Percentiles rank a stretch among this genome's conserved stretches.
These are phyloP conservation scores for Hypanus sabinus DNA, from an alignment of 2,113 vertebrate genomes.

Conservation along the genomic window DNA sequence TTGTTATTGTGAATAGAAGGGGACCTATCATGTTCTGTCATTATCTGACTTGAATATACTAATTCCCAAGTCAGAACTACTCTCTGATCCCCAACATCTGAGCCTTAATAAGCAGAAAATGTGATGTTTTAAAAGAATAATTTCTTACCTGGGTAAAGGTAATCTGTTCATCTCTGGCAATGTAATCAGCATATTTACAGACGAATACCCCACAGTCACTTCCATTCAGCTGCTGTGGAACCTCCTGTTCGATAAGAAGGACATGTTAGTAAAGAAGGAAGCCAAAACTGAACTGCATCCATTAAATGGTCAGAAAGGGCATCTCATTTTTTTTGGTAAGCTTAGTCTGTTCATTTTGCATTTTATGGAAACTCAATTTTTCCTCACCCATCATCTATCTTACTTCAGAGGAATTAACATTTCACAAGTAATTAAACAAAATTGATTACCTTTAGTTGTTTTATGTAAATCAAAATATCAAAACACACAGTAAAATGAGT, in stretches of 20 bases:
- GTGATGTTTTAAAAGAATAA: neutral
- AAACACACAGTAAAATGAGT: too few relatives aligned
- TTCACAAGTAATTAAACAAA: neutral
- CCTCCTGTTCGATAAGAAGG: slow-evolving; percentile 60
- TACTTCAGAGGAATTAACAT: neutral
- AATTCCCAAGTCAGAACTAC: neutral
- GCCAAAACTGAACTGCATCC: neutral
- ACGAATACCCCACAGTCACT: slow-evolving; percentile 87
- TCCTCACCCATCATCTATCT: neutral
- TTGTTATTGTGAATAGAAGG: neutral
- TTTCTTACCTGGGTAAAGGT: slow-evolving; percentile 75
- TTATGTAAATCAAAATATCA: too few relatives aligned
- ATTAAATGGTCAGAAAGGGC: neutral
- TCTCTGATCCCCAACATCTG: neutral
- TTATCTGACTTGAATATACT: neutral
- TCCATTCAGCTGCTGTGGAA: slow-evolving; percentile 82
- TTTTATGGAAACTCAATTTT: neutral
- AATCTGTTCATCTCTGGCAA: slow-evolving; percentile 69
- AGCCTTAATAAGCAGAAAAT: neutral
- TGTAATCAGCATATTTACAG: slow-evolving; percentile 86
- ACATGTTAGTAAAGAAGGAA: slow-evolving; percentile 23
- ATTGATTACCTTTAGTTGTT: too few relatives aligned
- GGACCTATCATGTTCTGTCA: neutral
- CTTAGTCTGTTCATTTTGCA: neutral
- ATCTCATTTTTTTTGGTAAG: neutral